Evolutionary conservation across 2,113 vertebrate species (phyloP).

Genomic region (Cygnus atratus): DNA sequence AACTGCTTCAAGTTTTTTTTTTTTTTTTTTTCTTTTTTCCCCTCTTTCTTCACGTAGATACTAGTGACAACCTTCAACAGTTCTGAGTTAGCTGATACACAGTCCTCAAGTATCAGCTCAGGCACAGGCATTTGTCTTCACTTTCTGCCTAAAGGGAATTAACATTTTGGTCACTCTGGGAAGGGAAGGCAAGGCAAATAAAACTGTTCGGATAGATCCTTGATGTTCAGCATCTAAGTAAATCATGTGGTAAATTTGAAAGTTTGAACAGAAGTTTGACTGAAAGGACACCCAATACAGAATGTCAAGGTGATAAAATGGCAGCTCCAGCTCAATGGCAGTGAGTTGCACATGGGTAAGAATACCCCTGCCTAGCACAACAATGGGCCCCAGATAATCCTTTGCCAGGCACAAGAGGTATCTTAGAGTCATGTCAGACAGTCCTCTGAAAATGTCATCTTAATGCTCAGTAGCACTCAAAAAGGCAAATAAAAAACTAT

Average conservation of each 20-base stretch:
- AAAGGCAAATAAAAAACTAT: background rate
- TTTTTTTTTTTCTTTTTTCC: background rate
- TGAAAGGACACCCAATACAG: background rate
- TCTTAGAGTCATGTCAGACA: background rate
- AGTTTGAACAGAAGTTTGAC: background rate
- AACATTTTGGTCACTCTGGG: background rate
- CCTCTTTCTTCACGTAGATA: background rate
- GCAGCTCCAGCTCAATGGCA: background rate
- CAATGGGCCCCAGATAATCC: background rate
- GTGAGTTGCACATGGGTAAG: background rate
- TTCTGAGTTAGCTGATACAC: background rate
- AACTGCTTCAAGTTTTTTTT: background rate
- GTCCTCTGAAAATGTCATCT: background rate
- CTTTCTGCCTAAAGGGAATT: background rate
- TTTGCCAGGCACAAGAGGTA: background rate
- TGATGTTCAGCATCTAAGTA: background rate
- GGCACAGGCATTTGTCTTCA: background rate
- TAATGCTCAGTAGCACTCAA: background rate
- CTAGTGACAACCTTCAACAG: background rate
- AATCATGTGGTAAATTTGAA: background rate
- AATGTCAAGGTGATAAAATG: background rate
- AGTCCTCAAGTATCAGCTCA: background rate
- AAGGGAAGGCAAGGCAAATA: too few relatives aligned
- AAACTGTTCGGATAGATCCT: accelerated
- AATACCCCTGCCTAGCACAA: background rate